Base-by-base conservation (phyloP, 2,888 invertebrate species). In the Eupithecia subumbrata region DNA sequence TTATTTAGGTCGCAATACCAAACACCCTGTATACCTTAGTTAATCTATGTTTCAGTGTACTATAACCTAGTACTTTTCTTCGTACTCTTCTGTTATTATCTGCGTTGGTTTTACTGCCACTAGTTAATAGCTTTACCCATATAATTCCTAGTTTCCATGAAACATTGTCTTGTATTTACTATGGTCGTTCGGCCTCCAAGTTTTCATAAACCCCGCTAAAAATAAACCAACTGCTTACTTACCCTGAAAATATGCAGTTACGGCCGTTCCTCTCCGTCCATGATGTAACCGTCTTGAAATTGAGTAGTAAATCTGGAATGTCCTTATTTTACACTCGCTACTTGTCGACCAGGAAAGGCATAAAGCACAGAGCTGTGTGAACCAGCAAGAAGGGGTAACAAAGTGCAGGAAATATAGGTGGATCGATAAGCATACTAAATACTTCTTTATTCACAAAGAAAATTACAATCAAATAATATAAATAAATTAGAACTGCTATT, bases 301-400 rank as follows among this genome's bases (percentile, higher is more conserved):
- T 87, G 85, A 87, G 86, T 86, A 86, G 88, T 87, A 88, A 89
- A 89, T 89, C 85, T 83, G 80, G 78, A 80, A 85, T 78, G 83
- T 84, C 86, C 85, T 84, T 81, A 85, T 87, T 88, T 89, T 85
- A 83, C 86, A 87, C 87, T 87, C 85, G 84, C 63, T 64, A 16
- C 40, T 67, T 40, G 40, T 11, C 37, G 11, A 22, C 64, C 64
- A 16, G 64, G 16, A 34, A 34, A 18, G 16, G 0, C 8, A 25
- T 11, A 34, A 18, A 64, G 9, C 18, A 34, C 2, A 40, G 60
- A 64, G 64, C n/a, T 56, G n/a, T 22, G 11, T 2, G 9, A 56
- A 22, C 22, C 52, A 11, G 11, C 52, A 9, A 52, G 52, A 52
- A n/a, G 11, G 22, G 22, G 52, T 64, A 34, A 18, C 3, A 4